Conservation (phyloP, 2,888 invertebrate species). For the Sisyra nigra region DNA sequence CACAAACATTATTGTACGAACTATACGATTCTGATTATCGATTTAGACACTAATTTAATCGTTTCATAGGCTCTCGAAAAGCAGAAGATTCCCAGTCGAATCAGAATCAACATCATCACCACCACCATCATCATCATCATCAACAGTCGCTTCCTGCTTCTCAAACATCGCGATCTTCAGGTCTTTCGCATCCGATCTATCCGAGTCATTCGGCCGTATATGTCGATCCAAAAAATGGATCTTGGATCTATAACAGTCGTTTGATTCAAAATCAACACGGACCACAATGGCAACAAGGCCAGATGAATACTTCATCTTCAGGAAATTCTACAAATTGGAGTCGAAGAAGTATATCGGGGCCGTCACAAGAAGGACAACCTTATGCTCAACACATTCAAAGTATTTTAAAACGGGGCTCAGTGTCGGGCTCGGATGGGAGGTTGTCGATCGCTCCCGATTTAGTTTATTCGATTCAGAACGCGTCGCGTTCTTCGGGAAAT, state of each 20-base stretch:
- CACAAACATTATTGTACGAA: slow-evolving; percentile 49
- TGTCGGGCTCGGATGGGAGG: slow-evolving; percentile 6
- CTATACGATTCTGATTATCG: no score
- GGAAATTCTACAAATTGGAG: not conserved
- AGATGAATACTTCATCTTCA: not conserved
- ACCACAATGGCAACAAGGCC: slow-evolving; percentile 3
- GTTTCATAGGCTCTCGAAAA: slow-evolving; percentile 26
- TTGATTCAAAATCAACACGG: slow-evolving; percentile 16
- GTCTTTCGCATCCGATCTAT: slow-evolving; percentile 15
- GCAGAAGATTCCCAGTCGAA: slow-evolving; percentile 17
- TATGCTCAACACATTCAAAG: slow-evolving; percentile 1
- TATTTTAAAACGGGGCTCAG: slow-evolving; percentile 7
- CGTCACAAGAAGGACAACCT: not conserved
- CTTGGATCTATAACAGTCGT: slow-evolving; percentile 32
- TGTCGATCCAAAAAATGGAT: slow-evolving; percentile 29
- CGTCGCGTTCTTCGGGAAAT: no score
- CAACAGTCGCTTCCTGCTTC: slow-evolving; percentile 10
- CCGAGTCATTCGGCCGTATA: slow-evolving; percentile 31
- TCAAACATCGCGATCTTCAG: not conserved
- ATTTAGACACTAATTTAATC: not conserved
- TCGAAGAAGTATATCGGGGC: not conserved
- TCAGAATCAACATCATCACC: slow-evolving; percentile 2
- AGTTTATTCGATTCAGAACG: no score
- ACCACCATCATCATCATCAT: not conserved
- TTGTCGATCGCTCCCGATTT: not conserved